Percentiles rank a stretch among this genome's conserved stretches.
phyloP scores from a whole-genome alignment of 2,797 vertebrate genomes.

The Euthynnus affinis region DNA sequence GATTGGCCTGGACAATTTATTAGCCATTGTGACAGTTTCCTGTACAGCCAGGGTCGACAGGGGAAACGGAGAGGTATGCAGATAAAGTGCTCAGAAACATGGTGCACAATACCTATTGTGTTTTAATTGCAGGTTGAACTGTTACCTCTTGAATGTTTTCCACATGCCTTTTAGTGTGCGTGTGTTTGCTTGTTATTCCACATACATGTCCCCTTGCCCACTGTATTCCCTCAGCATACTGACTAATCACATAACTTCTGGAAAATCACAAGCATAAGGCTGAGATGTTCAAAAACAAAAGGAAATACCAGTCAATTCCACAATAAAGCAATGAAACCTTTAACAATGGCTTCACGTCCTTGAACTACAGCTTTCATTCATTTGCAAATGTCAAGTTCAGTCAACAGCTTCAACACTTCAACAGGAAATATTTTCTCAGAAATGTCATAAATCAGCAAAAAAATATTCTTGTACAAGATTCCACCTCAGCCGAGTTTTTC shows the following conservation, averaged over 20 bases:
- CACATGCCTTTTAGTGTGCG: slow-evolving; percentile 70
- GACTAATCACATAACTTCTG: slow-evolving; percentile 60
- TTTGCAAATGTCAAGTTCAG: slow-evolving; percentile 28
- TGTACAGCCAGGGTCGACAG: slow-evolving; percentile 76
- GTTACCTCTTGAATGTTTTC: slow-evolving; percentile 79
- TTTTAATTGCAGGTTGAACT: slow-evolving; percentile 84
- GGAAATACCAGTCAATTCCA: slow-evolving; percentile 62
- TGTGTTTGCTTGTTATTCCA: slow-evolving; percentile 61
- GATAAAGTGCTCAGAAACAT: slow-evolving; percentile 81
- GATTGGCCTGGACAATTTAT: slow-evolving; percentile 84
- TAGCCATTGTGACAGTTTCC: slow-evolving; percentile 89
- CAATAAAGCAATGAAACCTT: slow-evolving; percentile 26
- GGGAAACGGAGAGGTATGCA: slow-evolving; percentile 83
- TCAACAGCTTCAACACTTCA: slow-evolving; percentile 16
- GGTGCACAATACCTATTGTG: slow-evolving; percentile 87
- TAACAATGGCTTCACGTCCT: slow-evolving; percentile 53
- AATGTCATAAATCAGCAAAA: slow-evolving; percentile 17
- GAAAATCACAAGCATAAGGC: slow-evolving; percentile 67
- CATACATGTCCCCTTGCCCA: slow-evolving; percentile 38
- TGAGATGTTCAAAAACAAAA: slow-evolving; percentile 71
- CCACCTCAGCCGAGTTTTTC: neutral
- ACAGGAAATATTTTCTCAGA: slow-evolving; percentile 37
- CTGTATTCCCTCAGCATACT: slow-evolving; percentile 54
- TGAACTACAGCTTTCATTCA: slow-evolving; percentile 41
- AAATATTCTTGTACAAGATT: neutral